Evolutionary conservation across 2,888 invertebrate genomes (phyloP).

Genomic region (Caenorhabditis sulstoni): DNA sequence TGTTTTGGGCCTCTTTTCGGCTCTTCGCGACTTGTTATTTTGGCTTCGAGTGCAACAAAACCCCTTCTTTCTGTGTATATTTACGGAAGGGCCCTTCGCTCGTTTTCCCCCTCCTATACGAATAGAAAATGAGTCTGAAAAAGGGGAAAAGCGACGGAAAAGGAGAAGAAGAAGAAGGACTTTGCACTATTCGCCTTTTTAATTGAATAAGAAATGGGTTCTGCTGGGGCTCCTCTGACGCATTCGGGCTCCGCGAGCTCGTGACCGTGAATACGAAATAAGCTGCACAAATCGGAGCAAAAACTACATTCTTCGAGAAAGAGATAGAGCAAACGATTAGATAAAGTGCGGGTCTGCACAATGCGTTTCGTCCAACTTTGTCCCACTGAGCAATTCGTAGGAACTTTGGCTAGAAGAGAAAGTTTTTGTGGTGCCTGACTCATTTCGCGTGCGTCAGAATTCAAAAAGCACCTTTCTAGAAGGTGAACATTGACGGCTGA

Average conservation of each 20-base stretch:
- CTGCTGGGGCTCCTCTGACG: constrained; percentile 10
- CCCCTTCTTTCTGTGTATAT: constrained; percentile 35
- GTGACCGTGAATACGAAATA: constrained; percentile 27
- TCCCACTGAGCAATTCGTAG: too few species aligned
- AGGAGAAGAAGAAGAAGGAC: background rate
- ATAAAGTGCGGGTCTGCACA: too few species aligned
- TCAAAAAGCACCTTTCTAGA: background rate
- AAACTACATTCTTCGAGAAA: constrained; percentile 40
- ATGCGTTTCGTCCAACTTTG: too few species aligned
- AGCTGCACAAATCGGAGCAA: constrained; percentile 14
- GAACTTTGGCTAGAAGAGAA: too few species aligned
- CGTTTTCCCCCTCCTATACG: constrained; percentile 28
- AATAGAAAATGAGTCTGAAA: constrained; percentile 35
- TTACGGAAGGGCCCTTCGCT: constrained; percentile 23
- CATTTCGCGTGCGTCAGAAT: too few species aligned
- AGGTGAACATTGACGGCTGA: background rate
- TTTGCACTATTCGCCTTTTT: constrained; percentile 15
- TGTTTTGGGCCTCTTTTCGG: constrained; percentile 4
- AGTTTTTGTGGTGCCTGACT: too few species aligned
- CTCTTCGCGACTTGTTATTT: constrained; percentile 37
- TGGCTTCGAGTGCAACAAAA: constrained; percentile 21
- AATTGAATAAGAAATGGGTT: constrained; percentile 33
- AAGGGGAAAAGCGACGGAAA: background rate
- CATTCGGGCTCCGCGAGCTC: constrained; percentile 18
- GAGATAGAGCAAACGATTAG: background rate